Evolutionary conservation across 2,797 vertebrate species (phyloP).

Genomic region (Rhincodon typus): DNA sequence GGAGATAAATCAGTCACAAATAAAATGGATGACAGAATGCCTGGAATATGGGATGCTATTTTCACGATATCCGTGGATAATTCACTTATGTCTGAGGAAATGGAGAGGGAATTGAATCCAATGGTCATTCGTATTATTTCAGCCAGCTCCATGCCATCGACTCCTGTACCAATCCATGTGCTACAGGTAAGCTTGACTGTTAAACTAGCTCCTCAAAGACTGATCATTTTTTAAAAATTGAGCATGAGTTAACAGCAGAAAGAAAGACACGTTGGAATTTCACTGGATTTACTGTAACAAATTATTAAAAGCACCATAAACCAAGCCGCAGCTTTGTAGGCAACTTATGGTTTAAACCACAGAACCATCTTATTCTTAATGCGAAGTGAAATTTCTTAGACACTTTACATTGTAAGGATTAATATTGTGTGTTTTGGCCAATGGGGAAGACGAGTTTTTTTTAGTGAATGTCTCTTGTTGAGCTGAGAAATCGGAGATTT

Average conservation of each 20-base stretch:
- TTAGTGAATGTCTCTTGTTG: no score
- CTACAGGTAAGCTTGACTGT: constrained; percentile 59
- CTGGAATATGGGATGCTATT: constrained; percentile 57
- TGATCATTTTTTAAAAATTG: neutral
- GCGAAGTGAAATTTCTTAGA: neutral
- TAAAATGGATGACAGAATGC: constrained; percentile 45
- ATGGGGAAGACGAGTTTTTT: no score
- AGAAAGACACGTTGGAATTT: neutral
- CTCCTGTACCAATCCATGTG: constrained; percentile 54
- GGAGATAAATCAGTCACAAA: constrained; percentile 57
- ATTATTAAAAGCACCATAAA: neutral
- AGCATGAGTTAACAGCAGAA: neutral
- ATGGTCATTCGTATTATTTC: constrained; percentile 66
- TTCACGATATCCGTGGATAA: constrained; percentile 59
- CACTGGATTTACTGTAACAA: neutral
- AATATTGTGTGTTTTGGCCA: neutral
- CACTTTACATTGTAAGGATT: neutral
- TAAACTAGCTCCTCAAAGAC: neutral
- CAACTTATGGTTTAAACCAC: no score
- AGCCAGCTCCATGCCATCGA: constrained; percentile 59
- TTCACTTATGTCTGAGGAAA: constrained; percentile 65
- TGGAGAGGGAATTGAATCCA: constrained; percentile 70
- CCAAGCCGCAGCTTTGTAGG: no score
- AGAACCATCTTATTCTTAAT: neutral
- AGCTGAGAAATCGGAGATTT: no score